Conservation (phyloP, 2,797 vertebrate species). For the Chelidonichthys spinosus region DNA sequence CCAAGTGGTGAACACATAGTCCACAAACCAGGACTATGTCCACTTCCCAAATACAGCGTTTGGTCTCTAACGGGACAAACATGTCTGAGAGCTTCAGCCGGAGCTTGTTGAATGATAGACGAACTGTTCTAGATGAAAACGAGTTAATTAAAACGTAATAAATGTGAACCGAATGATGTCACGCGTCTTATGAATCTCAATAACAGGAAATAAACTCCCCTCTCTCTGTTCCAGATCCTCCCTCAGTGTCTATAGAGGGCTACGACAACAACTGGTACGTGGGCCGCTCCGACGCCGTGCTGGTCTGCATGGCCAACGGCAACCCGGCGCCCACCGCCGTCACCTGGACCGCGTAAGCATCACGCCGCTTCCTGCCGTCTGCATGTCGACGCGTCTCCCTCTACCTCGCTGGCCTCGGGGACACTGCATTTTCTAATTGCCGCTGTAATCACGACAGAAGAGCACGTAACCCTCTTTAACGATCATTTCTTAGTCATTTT, state of each 20-base stretch:
- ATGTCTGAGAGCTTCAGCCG: neutral
- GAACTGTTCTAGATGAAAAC: neutral
- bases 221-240: constrained; percentile 78
- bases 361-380: neutral
- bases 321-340: constrained; percentile 83
- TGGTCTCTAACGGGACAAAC: no score
- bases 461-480: constrained; percentile 1
- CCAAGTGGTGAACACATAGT: no score
- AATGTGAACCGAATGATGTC: neutral
- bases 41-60: no score
- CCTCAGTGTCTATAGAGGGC: constrained; percentile 85
- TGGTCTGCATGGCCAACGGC: constrained; percentile 82
- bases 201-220: neutral
- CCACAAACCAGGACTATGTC: no score
- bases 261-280: constrained; percentile 91
- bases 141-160: neutral
- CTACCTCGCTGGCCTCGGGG: neutral
- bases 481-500: neutral
- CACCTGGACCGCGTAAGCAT: constrained; percentile 88
- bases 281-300: constrained; percentile 80
- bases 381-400: neutral
- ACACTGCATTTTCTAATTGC: constrained; percentile 15
- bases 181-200: neutral
- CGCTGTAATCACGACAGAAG: neutral
- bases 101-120: neutral